Base-by-base conservation (phyloP, 1,140 invertebrate genomes). In the Heliconius eleuchia region DNA sequence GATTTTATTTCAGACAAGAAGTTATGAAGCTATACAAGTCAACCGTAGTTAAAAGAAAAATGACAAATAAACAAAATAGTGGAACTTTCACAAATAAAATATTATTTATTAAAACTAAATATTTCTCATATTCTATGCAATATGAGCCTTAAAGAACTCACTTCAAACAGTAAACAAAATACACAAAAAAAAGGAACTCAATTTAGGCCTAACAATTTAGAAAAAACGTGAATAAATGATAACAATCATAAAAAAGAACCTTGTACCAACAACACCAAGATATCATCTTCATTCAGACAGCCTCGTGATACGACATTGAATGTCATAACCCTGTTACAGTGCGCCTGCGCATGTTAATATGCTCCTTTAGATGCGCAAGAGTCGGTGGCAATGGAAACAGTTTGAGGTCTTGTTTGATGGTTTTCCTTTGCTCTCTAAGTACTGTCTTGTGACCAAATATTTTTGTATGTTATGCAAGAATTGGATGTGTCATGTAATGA, bases 311-410 rank as follows among this genome's bases (percentile, higher is more conserved):
- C 70, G 71, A 71, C 60, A 71, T 60, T 74, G 77, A 78, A 78
- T 78, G 77, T 73, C 77, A 76, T 76, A 76, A 57, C 74, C 74
- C 74, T 66, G 55, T 13, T 66, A 66, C 27, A 30, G 60, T 66
- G 60, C 37, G 57, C 18, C 30, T 74, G 82, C 78, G 82, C 73
- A 83, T 83, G 39, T 37, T 80, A 83, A 83, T 83, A 66, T 27
- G 34, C n/a, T 76, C 71, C 71, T 83, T 83, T 81, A 79, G 77
- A 83, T 83, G 82, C 82, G 77, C 77, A 77, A 71, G 76, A 73
- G 55, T 71, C 50, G 74, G 16, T 37, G 78, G 82, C 79, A 77
- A 74, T 82, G 82, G 74, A 27, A 34, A 55, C 77, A 55, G 57
- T 60, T 77, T 79, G 71, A 81, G 57, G 72, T 83, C 79, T 78